Evolutionary conservation across 2,888 invertebrate species (phyloP).

Genomic region (Harpalus rubripes): DNA sequence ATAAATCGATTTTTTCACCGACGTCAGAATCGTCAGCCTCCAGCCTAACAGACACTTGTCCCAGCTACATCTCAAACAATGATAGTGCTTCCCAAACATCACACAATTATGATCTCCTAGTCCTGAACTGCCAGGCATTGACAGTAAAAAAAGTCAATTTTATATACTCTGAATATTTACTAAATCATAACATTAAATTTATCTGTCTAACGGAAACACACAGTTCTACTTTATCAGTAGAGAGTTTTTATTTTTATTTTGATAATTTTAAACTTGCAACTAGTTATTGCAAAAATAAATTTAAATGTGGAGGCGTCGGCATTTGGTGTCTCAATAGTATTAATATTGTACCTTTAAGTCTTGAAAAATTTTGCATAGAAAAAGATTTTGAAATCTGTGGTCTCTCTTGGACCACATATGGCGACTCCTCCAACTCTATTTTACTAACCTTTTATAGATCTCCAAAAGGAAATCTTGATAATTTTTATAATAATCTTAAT

Average conservation of each 20-base stretch:
- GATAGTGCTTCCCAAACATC: neutral
- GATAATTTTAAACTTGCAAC: neutral
- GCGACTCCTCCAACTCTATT: neutral
- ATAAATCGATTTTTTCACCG: neutral
- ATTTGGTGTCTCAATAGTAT: neutral
- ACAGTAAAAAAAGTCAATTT: neutral
- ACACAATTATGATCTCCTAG: neutral
- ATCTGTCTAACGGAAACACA: neutral
- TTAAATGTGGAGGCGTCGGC: constrained; percentile 4
- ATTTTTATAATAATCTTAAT: neutral
- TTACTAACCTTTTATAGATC: neutral
- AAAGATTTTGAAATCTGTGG: constrained; percentile 1
- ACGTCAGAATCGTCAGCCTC: too few species aligned
- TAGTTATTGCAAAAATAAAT: neutral
- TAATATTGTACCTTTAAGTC: neutral
- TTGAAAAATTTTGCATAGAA: neutral
- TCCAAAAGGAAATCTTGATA: neutral
- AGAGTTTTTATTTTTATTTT: neutral
- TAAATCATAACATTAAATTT: neutral
- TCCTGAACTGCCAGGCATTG: neutral
- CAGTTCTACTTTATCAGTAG: neutral
- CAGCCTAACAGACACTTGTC: neutral
- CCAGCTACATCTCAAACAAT: neutral
- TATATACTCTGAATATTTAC: neutral
- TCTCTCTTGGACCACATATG: neutral